Percentiles rank a stretch among this genome's conserved stretches.
Evolutionary conservation across 2,797 vertebrate genomes (phyloP).

Genomic region (Xerus rutilus): DNA sequence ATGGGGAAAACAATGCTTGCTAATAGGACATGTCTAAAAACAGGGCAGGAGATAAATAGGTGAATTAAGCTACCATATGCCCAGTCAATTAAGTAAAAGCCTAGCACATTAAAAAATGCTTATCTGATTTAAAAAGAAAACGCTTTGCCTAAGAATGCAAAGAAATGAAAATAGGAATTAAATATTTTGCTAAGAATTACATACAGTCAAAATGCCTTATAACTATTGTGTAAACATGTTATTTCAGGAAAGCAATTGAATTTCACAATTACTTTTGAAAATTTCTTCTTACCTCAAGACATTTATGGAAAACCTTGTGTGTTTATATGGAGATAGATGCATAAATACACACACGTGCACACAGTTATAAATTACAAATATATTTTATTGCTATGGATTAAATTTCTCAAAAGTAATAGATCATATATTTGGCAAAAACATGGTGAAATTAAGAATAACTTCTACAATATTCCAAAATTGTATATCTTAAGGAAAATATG

Average conservation of each 20-base stretch:
- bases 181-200: constrained; percentile 47
- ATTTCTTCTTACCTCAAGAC: not conserved
- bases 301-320: constrained; percentile 2
- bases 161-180: constrained; percentile 69
- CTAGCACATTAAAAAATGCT: constrained; percentile 55
- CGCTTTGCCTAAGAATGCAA: constrained; percentile 40
- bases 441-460: not conserved
- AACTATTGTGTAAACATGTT: not conserved
- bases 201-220: not conserved
- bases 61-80: constrained; percentile 69
- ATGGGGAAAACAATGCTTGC: not conserved
- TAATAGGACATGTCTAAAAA: not conserved
- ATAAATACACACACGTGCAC: not conserved
- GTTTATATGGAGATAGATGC: not conserved
- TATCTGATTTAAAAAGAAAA: constrained; percentile 67
- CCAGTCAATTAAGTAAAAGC: constrained; percentile 64
- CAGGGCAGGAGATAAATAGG: constrained; percentile 63
- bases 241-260: constrained; percentile 48
- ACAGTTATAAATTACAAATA: not conserved
- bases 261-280: constrained; percentile 58
- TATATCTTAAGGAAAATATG: not conserved
- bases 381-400: not conserved
- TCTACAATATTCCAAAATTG: not conserved
- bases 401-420: not conserved
- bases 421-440: not conserved